Conservation (phyloP, 2,888 invertebrate genomes). For the Ditylenchus weischeri region DNA sequence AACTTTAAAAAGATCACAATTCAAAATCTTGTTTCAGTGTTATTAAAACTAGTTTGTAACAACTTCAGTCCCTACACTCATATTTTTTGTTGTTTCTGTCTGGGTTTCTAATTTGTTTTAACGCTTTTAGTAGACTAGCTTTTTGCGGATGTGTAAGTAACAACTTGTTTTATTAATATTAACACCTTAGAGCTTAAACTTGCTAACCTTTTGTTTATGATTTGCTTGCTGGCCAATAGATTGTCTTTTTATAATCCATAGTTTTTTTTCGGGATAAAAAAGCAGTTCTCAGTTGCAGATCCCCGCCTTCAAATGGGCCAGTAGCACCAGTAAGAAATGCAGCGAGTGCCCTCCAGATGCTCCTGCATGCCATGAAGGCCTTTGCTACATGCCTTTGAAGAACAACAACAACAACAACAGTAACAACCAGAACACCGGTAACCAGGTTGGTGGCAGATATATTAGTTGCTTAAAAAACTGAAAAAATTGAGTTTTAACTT, state of each 20-base stretch:
- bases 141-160: too few species aligned
- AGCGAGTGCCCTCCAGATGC: constrained; percentile 53
- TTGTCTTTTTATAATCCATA: too few species aligned
- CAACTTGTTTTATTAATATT: not conserved
- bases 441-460: too few species aligned
- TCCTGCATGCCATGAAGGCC: constrained; percentile 55
- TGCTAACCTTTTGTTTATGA: too few species aligned
- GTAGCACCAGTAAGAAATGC: constrained; percentile 44
- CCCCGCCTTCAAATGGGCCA: constrained; percentile 58
- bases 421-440: too few species aligned
- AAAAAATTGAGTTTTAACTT: too few species aligned
- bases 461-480: too few species aligned
- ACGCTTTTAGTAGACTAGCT: not conserved
- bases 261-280: too few species aligned
- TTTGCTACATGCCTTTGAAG: constrained; percentile 53
- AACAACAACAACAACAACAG: constrained; percentile 17
- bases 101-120: constrained; percentile 8
- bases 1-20: too few species aligned
- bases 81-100: not conserved
- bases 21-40: too few species aligned
- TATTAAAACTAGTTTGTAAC: not conserved
- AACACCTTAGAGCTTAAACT: not conserved
- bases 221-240: too few species aligned
- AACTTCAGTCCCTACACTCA: too few species aligned
- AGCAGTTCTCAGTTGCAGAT: constrained; percentile 39